Percentiles rank a stretch among this genome's conserved stretches.
phyloP scores from a whole-genome alignment of 2,113 vertebrate species.

The Tetrao urogallus region DNA sequence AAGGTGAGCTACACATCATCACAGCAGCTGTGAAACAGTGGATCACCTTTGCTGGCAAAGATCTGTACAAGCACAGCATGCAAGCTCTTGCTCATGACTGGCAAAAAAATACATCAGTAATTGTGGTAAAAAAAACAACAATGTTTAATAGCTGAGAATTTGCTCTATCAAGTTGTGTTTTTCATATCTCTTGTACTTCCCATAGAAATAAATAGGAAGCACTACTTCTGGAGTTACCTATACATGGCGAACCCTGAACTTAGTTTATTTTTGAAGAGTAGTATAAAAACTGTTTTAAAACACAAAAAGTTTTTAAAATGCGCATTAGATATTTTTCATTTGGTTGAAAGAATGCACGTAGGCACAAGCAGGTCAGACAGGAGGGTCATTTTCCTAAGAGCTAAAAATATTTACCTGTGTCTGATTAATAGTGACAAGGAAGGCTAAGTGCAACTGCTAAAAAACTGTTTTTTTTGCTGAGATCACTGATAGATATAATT shows the following conservation, averaged over 20 bases:
- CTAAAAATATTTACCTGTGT: neutral
- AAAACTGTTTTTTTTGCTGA: neutral
- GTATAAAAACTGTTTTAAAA: neutral
- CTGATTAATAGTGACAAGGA: neutral
- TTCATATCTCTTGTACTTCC: neutral
- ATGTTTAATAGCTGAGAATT: neutral
- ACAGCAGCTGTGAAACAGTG: no score
- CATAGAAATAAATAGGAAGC: neutral
- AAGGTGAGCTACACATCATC: neutral
- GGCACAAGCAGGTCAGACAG: neutral
- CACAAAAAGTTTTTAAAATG: neutral
- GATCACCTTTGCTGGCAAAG: no score
- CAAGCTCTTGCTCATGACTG: neutral
- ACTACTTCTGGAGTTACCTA: neutral
- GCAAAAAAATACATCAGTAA: neutral
- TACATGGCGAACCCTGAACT: neutral
- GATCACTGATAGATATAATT: neutral
- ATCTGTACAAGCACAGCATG: neutral
- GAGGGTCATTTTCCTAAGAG: neutral
- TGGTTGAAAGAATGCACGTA: neutral
- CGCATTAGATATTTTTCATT: neutral
- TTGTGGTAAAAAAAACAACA: neutral
- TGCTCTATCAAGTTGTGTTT: neutral
- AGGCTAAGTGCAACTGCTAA: neutral
- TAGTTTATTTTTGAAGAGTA: neutral